phyloP scores from a whole-genome alignment of 2,888 invertebrate species.

The Epinotia ramella region DNA sequence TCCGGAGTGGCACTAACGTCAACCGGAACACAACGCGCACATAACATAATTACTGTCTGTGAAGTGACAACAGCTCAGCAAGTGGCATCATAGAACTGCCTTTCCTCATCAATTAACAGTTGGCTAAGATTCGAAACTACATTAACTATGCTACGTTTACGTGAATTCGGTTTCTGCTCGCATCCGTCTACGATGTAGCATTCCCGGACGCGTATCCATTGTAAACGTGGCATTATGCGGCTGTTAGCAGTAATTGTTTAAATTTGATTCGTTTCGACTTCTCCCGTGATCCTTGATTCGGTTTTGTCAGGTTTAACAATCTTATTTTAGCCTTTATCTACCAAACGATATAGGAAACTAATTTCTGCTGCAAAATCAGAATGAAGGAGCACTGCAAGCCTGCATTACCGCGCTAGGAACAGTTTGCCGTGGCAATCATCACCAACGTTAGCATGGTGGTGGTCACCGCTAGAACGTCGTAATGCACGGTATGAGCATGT shows the following conservation, averaged over 20 bases:
- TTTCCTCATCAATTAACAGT: conserved; percentile 23
- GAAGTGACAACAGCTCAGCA: conserved; percentile 36
- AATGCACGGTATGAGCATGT: conserved; percentile 40
- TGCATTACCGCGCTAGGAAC: conserved; percentile 17
- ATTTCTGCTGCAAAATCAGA: conserved; percentile 22
- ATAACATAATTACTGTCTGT: conserved; percentile 29
- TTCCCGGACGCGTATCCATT: not conserved
- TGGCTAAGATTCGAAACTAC: conserved; percentile 23
- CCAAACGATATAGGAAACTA: conserved; percentile 1
- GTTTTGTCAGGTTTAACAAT: conserved; percentile 17
- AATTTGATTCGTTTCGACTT: conserved; percentile 8
- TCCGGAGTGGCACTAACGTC: conserved; percentile 28
- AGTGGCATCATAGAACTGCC: conserved; percentile 22
- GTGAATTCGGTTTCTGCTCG: not conserved
- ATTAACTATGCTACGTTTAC: not conserved
- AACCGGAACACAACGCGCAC: conserved; percentile 19
- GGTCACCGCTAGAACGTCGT: conserved; percentile 19
- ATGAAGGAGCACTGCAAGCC: conserved; percentile 36
- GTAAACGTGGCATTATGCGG: not conserved
- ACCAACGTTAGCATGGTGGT: conserved; percentile 12
- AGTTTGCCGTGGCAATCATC: not conserved
- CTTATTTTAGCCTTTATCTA: conserved; percentile 3
- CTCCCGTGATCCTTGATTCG: conserved; percentile 36
- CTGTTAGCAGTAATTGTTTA: not conserved
- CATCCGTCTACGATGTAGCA: conserved; percentile 10